Percentiles rank a stretch among this genome's conserved stretches.
These are phyloP conservation scores for Falco naumanni DNA, from an alignment of 2,797 vertebrate species.

Conservation along the genomic window DNA sequence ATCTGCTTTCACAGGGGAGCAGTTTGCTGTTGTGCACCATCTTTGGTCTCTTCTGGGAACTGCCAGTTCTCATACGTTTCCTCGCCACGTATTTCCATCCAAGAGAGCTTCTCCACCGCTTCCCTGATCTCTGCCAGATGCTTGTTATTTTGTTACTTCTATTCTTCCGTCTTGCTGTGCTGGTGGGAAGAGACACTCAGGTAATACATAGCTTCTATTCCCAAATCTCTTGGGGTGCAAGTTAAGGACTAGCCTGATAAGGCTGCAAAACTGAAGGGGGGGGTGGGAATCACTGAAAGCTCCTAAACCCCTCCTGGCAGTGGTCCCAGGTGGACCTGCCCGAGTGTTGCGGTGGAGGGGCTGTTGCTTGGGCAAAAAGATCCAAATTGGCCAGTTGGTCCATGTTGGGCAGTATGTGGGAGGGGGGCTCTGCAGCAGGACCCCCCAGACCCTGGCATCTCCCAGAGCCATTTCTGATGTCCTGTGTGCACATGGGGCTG, in stretches of 20 bases:
- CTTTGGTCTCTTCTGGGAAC: slow-evolving; percentile 52
- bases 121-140: slow-evolving; percentile 25
- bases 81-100: not conserved
- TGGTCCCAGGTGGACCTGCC: not conserved
- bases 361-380: not conserved
- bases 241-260: not conserved
- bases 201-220: not conserved
- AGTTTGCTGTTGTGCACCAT: slow-evolving; percentile 42
- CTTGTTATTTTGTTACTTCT: slow-evolving; percentile 45
- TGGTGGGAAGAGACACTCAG: not conserved
- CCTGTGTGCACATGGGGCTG: not conserved
- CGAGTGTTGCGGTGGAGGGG: fast-evolving
- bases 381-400: not conserved
- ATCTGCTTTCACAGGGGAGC: slow-evolving; percentile 37
- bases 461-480: not conserved
- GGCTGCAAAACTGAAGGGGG: not conserved
- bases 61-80: not conserved
- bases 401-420: fast-evolving
- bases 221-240: not conserved
- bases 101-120: not conserved
- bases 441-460: not conserved
- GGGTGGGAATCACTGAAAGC: not conserved
- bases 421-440: not conserved
- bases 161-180: not conserved
- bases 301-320: not conserved